Percentiles rank a stretch among this genome's conserved stretches.
Conservation (phyloP, 2,113 vertebrate genomes). For the Chauna torquata region DNA sequence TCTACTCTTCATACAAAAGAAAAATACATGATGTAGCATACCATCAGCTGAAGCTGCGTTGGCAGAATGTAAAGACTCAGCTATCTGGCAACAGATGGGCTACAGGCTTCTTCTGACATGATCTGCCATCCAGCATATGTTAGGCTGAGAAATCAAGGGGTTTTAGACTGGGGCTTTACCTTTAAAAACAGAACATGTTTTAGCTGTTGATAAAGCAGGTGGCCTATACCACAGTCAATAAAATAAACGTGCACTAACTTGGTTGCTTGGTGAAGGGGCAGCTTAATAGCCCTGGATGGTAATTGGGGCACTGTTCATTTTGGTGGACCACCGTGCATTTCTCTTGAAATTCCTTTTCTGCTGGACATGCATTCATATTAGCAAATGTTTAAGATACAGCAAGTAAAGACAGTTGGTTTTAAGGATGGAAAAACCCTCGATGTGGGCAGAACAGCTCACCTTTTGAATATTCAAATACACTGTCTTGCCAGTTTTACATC, state of each 20-base stretch:
- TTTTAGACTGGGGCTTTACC: constrained; percentile 50
- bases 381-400: not conserved
- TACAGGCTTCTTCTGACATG: constrained; percentile 65
- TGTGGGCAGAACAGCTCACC: not conserved
- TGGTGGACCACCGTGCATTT: rapidly evolving
- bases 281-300: not conserved
- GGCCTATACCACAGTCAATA: not conserved
- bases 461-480: not conserved
- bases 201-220: constrained; percentile 1
- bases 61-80: constrained; percentile 57
- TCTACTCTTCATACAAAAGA: not conserved
- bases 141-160: constrained; percentile 52
- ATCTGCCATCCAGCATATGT: constrained; percentile 68
- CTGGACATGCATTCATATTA: rapidly evolving
- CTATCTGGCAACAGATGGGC: constrained; percentile 61
- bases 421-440: not conserved
- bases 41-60: constrained; percentile 60
- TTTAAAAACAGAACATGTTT: constrained; percentile 28
- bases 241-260: not conserved
- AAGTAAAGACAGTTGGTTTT: not conserved
- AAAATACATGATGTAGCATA: not conserved
- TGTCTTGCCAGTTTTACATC: not conserved
- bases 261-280: not conserved
- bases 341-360: not conserved
- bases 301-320: rapidly evolving